Conservation (phyloP, 2,113 vertebrate species). For the Gymnogyps californianus region DNA sequence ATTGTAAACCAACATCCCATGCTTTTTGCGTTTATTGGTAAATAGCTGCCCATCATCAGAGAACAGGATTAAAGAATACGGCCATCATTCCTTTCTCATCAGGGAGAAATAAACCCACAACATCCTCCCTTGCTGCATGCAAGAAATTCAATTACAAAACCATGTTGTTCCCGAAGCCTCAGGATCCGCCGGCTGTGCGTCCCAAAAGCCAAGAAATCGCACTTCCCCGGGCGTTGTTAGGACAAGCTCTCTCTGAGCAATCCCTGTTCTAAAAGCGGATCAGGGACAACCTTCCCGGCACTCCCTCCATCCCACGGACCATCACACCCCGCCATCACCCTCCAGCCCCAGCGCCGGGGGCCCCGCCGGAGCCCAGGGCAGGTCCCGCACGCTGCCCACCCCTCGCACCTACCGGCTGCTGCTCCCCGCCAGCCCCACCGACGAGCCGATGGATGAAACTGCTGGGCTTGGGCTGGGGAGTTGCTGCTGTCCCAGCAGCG, state of each 20-base stretch:
- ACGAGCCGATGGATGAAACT: neutral
- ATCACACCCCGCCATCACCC: accelerated
- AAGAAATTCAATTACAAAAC: neutral
- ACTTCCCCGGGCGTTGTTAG: accelerated
- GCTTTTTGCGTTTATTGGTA: neutral
- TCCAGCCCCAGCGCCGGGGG: neutral
- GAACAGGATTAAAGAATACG: neutral
- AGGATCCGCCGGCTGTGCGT: accelerated
- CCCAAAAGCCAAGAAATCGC: neutral
- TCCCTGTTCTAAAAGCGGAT: neutral
- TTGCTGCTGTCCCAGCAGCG: constrained; percentile 16
- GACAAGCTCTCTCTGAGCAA: neutral
- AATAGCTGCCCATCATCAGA: neutral
- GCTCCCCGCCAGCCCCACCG: neutral
- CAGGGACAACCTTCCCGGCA: neutral
- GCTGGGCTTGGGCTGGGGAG: neutral
- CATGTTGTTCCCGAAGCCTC: neutral
- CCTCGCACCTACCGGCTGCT: neutral
- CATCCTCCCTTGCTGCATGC: neutral
- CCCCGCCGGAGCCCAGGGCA: neutral
- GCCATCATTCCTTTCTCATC: neutral
- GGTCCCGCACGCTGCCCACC: neutral
- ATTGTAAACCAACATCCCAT: neutral
- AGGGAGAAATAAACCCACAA: neutral
- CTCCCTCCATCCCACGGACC: neutral